A percentile compares a stretch with the other conserved stretches of the same genome.
Conservation (phyloP, 1,140 invertebrate genomes). For the Cydia splendana region DNA sequence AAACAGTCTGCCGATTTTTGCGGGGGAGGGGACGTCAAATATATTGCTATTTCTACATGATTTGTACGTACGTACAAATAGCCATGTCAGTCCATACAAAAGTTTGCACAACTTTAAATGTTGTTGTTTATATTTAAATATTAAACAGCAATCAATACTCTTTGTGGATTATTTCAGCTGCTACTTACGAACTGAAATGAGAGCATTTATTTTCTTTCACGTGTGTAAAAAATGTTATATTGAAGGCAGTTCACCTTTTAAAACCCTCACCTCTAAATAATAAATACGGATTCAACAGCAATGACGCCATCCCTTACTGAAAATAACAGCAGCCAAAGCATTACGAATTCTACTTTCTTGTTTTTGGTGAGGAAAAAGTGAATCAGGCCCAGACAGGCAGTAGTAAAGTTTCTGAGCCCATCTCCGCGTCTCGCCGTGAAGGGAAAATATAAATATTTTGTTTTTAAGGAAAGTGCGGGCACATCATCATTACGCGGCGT, state of each 20-base stretch:
- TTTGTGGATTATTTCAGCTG: no score
- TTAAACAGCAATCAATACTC: no score
- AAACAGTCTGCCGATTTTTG: no score
- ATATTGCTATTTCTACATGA: no score
- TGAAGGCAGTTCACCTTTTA: conserved; percentile 16
- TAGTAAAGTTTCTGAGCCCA: conserved; percentile 30
- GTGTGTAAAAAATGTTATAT: neutral
- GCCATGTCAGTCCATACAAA: no score
- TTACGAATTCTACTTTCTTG: conserved; percentile 32
- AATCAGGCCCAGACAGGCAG: conserved; percentile 32
- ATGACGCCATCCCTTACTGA: conserved; percentile 29
- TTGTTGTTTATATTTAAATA: no score
- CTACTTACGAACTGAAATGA: neutral
- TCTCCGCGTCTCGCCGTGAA: conserved; percentile 67
- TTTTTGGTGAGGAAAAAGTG: conserved; percentile 29
- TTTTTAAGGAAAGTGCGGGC: conserved; percentile 72
- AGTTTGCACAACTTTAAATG: no score
- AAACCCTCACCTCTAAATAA: conserved; percentile 30
- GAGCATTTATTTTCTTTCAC: conserved; percentile 5
- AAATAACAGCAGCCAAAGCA: conserved; percentile 29
- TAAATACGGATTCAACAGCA: conserved; percentile 31
- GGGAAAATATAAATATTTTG: conserved; percentile 77
- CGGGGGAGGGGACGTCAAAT: no score
- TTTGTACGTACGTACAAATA: no score
- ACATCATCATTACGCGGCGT: conserved; percentile 78